Conservation (phyloP, 2,797 vertebrate genomes). For the Pseudomugil tenellus region DNA sequence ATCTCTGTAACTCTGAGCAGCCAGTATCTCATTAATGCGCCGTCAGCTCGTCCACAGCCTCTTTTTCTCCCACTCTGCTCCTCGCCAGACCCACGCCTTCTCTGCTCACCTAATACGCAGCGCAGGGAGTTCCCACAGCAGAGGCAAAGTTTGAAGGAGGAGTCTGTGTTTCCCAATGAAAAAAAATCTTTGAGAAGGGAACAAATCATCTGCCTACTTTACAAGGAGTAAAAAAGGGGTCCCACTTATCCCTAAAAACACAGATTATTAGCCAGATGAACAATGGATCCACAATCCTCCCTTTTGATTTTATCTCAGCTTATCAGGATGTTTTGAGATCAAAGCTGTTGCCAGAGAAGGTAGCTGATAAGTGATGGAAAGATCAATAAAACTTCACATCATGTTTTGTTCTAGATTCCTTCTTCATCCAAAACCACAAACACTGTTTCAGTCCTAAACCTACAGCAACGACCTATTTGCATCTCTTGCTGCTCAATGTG, state of each 20-base stretch:
- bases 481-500: conserved; percentile 44
- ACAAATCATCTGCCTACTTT: conserved; percentile 41
- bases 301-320: conserved; percentile 44
- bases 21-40: conserved; percentile 64
- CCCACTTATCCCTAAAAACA: conserved; percentile 32
- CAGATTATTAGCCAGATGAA: conserved; percentile 56
- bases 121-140: conserved; percentile 79
- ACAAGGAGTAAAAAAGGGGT: not conserved
- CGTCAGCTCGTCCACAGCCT: conserved; percentile 62
- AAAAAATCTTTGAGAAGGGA: conserved; percentile 23
- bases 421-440: not conserved
- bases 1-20: conserved; percentile 59
- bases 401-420: not conserved
- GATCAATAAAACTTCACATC: conserved; percentile 27
- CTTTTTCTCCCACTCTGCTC: conserved; percentile 36
- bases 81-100: conserved; percentile 59
- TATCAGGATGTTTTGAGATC: conserved; percentile 43
- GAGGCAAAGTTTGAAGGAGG: conserved; percentile 77
- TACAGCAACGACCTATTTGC: conserved; percentile 20
- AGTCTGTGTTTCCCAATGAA: conserved; percentile 73
- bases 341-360: conserved; percentile 11
- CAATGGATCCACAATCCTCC: conserved; percentile 50
- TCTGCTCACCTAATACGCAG: conserved; percentile 68
- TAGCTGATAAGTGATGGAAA: conserved; percentile 27
- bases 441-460: conserved; percentile 13